Evolutionary conservation across 2,797 vertebrate genomes (phyloP).

Genomic region (Protosalanx chinensis): DNA sequence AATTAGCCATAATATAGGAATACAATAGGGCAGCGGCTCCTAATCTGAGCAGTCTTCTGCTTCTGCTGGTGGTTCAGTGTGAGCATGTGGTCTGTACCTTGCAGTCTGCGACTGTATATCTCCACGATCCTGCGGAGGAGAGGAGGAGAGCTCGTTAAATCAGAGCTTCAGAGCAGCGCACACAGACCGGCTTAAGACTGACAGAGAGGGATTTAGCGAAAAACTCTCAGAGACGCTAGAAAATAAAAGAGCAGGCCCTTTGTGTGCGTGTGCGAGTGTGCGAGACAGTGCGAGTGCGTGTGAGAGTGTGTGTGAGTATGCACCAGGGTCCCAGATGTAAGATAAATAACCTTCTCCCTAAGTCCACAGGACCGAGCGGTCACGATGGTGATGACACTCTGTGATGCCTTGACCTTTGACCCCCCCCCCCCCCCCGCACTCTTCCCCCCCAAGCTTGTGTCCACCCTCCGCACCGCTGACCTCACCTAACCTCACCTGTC

Average conservation of each 20-base stretch:
- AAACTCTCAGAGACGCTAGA: neutral
- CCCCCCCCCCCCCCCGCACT: constrained; percentile 44
- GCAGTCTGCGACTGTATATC: constrained; percentile 94
- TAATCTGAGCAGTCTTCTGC: no score
- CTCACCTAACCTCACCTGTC: constrained; percentile 19
- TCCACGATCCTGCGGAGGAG: constrained; percentile 86
- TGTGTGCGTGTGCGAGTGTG: neutral
- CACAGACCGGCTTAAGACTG: constrained; percentile 6
- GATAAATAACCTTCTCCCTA: no score
- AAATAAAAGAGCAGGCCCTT: neutral
- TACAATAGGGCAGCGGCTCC: no score
- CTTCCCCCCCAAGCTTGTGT: constrained; percentile 39
- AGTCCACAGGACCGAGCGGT: no score
- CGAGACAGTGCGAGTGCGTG: neutral
- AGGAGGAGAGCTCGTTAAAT: constrained; percentile 9
- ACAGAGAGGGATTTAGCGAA: constrained; percentile 3
- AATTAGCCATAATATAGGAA: no score
- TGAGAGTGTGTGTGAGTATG: neutral
- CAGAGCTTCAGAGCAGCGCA: neutral
- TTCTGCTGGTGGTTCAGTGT: no score
- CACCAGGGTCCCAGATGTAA: no score
- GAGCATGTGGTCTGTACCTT: constrained; percentile 73
- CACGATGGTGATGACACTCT: neutral
- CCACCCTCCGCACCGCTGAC: constrained; percentile 24
- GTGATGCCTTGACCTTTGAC: constrained; percentile 6